Conservation (phyloP, 2,888 invertebrate genomes). For the Lutraria lutraria region DNA sequence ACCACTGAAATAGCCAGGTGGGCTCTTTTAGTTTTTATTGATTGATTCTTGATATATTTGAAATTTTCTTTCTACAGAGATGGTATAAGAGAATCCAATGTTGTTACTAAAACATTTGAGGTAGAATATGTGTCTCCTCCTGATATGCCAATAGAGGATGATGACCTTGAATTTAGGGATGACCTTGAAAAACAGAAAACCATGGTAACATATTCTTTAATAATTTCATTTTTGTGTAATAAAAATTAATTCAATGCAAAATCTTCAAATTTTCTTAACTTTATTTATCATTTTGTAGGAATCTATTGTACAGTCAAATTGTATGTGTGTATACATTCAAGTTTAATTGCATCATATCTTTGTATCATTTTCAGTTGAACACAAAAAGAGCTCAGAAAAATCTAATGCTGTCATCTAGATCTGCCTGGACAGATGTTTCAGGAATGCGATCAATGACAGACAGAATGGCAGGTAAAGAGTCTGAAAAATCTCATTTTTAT, state of each 20-base stretch:
- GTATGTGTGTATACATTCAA: no score
- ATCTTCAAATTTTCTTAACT: no score
- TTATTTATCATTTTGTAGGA: no score
- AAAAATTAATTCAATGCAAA: no score
- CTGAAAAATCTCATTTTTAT: background rate
- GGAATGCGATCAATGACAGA: constrained; percentile 76
- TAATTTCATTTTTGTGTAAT: no score
- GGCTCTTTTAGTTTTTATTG: no score
- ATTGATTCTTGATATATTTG: background rate
- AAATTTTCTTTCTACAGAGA: constrained; percentile 76
- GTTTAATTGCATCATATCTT: background rate
- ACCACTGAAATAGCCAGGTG: no score
- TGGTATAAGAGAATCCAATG: constrained; percentile 85
- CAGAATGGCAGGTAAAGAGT: constrained; percentile 76
- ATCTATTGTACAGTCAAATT: no score
- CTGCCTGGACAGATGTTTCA: constrained; percentile 84
- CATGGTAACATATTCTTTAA: constrained; percentile 67
- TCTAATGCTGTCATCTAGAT: constrained; percentile 78
- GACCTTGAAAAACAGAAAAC: constrained; percentile 79
- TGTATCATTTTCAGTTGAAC: constrained; percentile 72
- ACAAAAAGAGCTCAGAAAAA: constrained; percentile 79
- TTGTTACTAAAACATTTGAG: constrained; percentile 86
- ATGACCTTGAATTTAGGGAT: constrained; percentile 84
- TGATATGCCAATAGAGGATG: constrained; percentile 76
- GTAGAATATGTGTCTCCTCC: constrained; percentile 83